A percentile compares a stretch with the other conserved stretches of the same genome.
These are phyloP conservation scores for Micrasema longulum DNA, from an alignment of 1,140 invertebrate species.

Conservation along the genomic window DNA sequence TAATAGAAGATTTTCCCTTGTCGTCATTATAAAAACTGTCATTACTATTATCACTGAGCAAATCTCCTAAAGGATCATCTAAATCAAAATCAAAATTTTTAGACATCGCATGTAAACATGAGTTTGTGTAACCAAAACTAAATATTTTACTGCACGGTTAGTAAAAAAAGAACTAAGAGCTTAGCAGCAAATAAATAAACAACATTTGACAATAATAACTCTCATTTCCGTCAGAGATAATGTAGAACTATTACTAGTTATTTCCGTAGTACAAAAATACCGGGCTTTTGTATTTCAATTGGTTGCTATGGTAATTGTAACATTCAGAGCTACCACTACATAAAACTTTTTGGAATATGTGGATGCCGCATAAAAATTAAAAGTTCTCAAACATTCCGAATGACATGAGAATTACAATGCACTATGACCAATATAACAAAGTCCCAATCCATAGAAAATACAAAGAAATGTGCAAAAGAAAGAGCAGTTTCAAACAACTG, in stretches of 20 bases:
- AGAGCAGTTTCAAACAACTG: slow-evolving; percentile 48
- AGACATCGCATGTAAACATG: neutral
- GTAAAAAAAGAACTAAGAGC: no score
- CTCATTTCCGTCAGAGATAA: no score
- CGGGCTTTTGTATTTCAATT: slow-evolving; percentile 38
- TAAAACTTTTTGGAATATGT: neutral
- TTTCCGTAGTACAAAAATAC: slow-evolving; percentile 7
- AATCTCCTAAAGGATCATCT: slow-evolving; percentile 66
- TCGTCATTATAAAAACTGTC: slow-evolving; percentile 68
- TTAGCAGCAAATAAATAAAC: no score
- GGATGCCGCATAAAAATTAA: neutral
- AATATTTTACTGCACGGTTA: neutral
- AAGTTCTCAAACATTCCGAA: neutral
- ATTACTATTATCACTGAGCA: slow-evolving; percentile 67
- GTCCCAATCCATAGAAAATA: slow-evolving; percentile 12
- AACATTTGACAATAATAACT: no score
- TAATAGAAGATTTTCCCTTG: slow-evolving; percentile 62
- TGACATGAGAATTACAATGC: no score
- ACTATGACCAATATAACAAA: no score
- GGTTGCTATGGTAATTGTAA: slow-evolving; percentile 34
- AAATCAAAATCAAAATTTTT: slow-evolving; percentile 59
- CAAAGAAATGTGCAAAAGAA: no score
- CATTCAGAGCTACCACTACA: neutral
- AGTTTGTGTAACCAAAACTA: neutral
- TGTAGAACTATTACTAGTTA: no score